Evolutionary conservation across 2,797 vertebrate species (phyloP).

Genomic region (Tangara arthus): DNA sequence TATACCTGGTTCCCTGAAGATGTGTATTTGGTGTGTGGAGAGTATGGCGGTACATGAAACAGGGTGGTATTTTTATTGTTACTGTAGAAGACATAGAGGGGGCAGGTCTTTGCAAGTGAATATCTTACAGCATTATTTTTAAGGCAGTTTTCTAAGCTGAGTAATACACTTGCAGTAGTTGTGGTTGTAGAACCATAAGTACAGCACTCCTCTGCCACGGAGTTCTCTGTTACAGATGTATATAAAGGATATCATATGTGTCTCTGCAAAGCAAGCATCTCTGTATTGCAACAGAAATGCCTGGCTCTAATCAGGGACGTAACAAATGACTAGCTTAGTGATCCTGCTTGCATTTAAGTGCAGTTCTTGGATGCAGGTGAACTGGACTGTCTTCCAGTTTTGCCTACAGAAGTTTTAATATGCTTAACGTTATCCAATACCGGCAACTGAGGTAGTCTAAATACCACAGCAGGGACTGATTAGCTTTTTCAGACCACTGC

Average conservation of each 20-base stretch:
- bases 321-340: neutral
- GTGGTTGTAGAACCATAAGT: neutral
- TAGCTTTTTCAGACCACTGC: conserved; percentile 81
- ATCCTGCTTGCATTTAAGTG: neutral
- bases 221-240: neutral
- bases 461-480: conserved; percentile 81
- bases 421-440: conserved; percentile 77
- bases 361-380: conserved; percentile 4
- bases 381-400: conserved; percentile 42
- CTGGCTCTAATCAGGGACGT: neutral
- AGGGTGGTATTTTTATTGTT: neutral
- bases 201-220: neutral
- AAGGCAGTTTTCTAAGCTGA: neutral
- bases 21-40: neutral
- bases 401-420: conserved; percentile 78
- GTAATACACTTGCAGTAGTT: neutral
- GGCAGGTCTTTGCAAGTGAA: neutral
- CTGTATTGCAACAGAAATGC: neutral
- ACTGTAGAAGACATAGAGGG: neutral
- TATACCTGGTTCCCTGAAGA: neutral
- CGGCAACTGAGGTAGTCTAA: conserved; percentile 70
- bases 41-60: neutral
- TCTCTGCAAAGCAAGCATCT: neutral
- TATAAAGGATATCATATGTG: neutral
- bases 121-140: neutral